Percentiles rank a stretch among this genome's conserved stretches.
Conservation (phyloP, 2,113 vertebrate species). For the Chaetorhynchus papuensis region DNA sequence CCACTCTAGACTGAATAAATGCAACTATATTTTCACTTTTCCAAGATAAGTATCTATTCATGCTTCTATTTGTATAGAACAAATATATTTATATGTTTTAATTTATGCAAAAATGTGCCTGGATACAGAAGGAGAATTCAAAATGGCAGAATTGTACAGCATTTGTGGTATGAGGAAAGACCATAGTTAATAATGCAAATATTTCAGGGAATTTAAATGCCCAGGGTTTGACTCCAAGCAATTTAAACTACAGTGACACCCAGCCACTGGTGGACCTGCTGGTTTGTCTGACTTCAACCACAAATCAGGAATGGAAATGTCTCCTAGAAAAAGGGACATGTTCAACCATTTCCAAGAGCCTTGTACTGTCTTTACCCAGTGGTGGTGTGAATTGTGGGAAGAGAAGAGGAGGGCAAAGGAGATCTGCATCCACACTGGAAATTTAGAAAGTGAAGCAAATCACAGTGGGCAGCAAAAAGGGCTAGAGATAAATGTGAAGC, state of each 20-base stretch:
- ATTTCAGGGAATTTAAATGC: background rate
- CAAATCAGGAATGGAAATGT: background rate
- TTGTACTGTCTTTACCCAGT: background rate
- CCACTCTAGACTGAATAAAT: background rate
- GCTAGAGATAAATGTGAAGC: background rate
- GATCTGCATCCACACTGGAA: fast-evolving
- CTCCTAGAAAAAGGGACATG: background rate
- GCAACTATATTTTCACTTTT: fast-evolving
- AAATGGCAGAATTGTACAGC: background rate
- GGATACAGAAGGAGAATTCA: background rate
- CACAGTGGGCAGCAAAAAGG: background rate
- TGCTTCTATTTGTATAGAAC: background rate
- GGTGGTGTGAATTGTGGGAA: background rate
- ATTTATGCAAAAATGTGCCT: background rate
- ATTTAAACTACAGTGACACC: background rate
- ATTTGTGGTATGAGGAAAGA: background rate
- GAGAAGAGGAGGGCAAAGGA: background rate
- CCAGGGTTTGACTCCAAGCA: fast-evolving
- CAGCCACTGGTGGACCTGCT: background rate
- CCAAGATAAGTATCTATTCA: background rate
- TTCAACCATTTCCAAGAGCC: background rate
- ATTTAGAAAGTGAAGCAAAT: background rate
- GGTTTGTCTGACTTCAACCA: background rate
- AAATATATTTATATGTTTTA: background rate
- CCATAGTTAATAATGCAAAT: background rate